A percentile compares a stretch with the other conserved stretches of the same genome.
Conservation (phyloP, 2,113 vertebrate genomes). For the Rhynchomys soricoides region DNA sequence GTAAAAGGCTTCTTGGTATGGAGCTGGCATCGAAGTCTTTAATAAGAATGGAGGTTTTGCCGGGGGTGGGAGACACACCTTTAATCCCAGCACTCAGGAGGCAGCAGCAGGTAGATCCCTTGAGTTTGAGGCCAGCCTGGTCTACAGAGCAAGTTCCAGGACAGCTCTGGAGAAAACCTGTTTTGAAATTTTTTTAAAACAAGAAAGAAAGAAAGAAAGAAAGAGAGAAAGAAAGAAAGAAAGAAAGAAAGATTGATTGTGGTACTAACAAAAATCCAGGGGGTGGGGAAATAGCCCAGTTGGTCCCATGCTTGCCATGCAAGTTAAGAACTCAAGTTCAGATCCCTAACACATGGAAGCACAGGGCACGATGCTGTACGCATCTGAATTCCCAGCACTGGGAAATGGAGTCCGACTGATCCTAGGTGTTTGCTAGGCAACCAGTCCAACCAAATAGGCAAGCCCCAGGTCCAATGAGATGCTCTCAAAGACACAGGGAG, state of each 20-base stretch:
- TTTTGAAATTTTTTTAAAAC: background rate
- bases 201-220: background rate
- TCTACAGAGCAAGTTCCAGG: background rate
- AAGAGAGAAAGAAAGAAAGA: too few relatives aligned
- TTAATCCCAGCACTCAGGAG: background rate
- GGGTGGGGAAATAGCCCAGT: background rate
- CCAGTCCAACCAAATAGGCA: background rate
- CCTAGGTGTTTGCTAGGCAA: background rate
- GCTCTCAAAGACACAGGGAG: background rate
- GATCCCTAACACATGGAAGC: background rate
- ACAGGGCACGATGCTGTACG: too few relatives aligned
- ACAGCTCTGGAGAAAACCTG: background rate
- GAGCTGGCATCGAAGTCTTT: background rate
- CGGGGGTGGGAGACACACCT: background rate
- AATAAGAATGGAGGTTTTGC: background rate
- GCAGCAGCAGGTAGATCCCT: background rate
- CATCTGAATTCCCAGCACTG: background rate
- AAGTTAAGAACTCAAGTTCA: background rate
- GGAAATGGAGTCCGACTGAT: background rate
- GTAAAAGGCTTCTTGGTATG: background rate
- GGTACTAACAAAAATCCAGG: background rate
- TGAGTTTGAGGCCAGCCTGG: background rate
- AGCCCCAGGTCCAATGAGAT: background rate
- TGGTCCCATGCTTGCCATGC: too few relatives aligned
- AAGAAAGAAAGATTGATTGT: background rate